These are phyloP conservation scores for Belonocnema kinseyi DNA, from an alignment of 1,140 invertebrate species.

Conservation along the genomic window DNA sequence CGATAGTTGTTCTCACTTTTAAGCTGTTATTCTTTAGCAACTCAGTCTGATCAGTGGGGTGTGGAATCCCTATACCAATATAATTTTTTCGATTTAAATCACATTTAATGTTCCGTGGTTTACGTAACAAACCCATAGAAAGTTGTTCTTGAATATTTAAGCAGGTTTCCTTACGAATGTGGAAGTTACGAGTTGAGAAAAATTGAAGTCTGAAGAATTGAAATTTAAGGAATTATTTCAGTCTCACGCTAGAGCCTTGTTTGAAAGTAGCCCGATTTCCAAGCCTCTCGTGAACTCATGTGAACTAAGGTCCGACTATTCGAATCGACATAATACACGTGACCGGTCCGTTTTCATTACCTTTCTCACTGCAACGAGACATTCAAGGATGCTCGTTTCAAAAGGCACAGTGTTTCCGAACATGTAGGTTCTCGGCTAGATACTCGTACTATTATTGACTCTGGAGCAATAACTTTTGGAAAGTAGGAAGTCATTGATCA, in stretches of 20 bases:
- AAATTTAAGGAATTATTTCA: conserved; percentile 9
- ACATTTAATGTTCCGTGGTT: background rate
- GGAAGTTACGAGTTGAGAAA: background rate
- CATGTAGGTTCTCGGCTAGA: background rate
- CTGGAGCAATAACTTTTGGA: conserved; percentile 9
- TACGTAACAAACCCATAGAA: background rate
- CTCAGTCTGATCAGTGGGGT: no score
- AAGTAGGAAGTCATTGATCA: conserved; percentile 24
- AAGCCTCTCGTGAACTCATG: conserved; percentile 21
- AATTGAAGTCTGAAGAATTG: background rate
- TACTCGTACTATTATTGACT: conserved; percentile 14
- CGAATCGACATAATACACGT: conserved; percentile 57
- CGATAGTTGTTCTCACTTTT: no score
- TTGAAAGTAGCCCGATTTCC: conserved; percentile 25
- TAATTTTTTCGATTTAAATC: background rate
- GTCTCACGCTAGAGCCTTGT: conserved; percentile 17
- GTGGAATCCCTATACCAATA: no score
- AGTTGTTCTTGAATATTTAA: background rate
- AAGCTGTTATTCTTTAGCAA: no score
- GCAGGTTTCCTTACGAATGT: background rate
- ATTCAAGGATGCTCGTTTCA: conserved; percentile 57
- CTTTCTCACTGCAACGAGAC: conserved; percentile 56
- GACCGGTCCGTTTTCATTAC: conserved; percentile 62
- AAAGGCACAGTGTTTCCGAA: conserved; percentile 57
- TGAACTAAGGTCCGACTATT: conserved; percentile 37